Conservation (phyloP, 2,797 vertebrate genomes). For the Pogonophryne albipinna region DNA sequence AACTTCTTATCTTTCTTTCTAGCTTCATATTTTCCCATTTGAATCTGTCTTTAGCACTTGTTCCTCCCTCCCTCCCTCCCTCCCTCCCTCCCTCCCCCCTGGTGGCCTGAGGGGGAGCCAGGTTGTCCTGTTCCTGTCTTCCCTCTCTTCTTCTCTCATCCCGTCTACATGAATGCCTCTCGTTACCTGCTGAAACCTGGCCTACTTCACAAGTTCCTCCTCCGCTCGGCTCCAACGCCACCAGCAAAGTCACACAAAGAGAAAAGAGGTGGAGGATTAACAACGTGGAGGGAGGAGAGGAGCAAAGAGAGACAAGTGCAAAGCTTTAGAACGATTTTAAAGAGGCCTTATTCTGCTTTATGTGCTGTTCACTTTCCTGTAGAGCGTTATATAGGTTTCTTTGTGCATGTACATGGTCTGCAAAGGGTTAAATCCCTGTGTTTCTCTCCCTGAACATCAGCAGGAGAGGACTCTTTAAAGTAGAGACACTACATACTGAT, state of each 20-base stretch:
- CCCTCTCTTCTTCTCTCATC: conserved; percentile 45
- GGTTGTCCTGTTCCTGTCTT: conserved; percentile 64
- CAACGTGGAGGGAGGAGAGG: conserved; percentile 37
- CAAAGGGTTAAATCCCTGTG: too few relatives aligned
- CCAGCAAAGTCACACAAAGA: conserved; percentile 73
- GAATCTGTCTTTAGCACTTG: conserved; percentile 10
- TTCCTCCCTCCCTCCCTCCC: background rate
- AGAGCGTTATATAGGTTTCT: too few relatives aligned
- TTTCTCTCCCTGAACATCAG: too few relatives aligned
- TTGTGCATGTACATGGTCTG: too few relatives aligned
- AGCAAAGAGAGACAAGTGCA: conserved; percentile 10
- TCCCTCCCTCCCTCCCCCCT: conserved; percentile 3
- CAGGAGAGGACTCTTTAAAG: too few relatives aligned
- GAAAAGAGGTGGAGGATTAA: conserved; percentile 50
- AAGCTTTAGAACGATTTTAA: conserved; percentile 17
- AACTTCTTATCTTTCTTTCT: too few relatives aligned
- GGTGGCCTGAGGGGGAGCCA: conserved; percentile 51
- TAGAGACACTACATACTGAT: too few relatives aligned
- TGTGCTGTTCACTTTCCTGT: background rate
- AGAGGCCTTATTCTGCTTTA: conserved; percentile 22
- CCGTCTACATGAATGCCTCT: conserved; percentile 68
- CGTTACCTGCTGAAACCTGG: conserved; percentile 78
- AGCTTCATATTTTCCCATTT: background rate
- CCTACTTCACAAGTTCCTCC: conserved; percentile 72
- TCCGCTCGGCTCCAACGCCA: conserved; percentile 58